Evolutionary conservation across 2,113 vertebrate genomes (phyloP).

Genomic region (Heterochromis multidens): DNA sequence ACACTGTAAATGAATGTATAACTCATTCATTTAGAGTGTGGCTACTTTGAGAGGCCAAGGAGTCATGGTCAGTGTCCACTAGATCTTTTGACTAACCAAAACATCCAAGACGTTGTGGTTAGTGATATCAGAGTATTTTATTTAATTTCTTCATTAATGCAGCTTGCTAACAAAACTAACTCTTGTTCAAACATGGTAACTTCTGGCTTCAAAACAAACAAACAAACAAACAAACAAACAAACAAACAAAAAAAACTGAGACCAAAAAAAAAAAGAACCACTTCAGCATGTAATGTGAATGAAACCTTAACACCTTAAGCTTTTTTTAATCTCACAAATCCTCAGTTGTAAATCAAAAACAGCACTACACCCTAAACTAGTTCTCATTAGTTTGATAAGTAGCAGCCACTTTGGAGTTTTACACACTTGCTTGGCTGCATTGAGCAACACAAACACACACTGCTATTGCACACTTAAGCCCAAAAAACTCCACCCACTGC

Average conservation of each 20-base stretch:
- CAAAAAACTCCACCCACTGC: not conserved
- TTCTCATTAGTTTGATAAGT: not conserved
- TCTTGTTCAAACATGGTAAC: not conserved
- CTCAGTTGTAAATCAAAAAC: not conserved
- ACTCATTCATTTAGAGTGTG: not conserved
- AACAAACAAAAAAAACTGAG: not conserved
- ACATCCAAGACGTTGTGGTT: not conserved
- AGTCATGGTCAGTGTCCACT: not conserved
- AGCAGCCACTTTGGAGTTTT: conserved; percentile 20
- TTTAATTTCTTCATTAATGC: not conserved
- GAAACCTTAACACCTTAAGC: not conserved
- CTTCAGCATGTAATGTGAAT: not conserved
- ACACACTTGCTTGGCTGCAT: not conserved
- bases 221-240: not conserved
- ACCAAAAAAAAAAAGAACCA: not conserved
- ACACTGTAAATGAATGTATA: not conserved
- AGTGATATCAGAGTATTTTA: not conserved
- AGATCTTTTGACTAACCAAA: not conserved
- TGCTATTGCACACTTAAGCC: conserved; percentile 60
- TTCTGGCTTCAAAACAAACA: not conserved
- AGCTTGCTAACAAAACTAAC: not conserved
- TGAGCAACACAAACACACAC: not conserved
- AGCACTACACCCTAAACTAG: not conserved
- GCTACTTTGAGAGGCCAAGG: not conserved
- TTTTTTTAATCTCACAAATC: not conserved